Evolutionary conservation across 2,113 vertebrate genomes (phyloP).

Genomic region (Malaclemys terrapin): DNA sequence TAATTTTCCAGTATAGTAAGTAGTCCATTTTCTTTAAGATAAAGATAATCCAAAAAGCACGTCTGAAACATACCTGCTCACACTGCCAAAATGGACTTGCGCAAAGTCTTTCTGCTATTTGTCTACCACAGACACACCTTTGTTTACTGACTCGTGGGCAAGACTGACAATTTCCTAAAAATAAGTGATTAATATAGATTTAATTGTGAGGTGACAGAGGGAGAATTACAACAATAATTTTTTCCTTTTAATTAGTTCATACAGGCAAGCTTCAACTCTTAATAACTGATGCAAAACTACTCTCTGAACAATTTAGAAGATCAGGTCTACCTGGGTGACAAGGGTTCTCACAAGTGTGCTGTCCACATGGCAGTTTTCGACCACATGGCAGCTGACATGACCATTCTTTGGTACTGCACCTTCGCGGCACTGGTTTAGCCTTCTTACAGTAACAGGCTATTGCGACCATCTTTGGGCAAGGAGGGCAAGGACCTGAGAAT

Average conservation of each 20-base stretch:
- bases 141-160: slow-evolving; percentile 93
- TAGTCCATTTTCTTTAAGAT: neutral
- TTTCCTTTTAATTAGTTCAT: neutral
- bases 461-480: slow-evolving; percentile 95
- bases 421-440: slow-evolving; percentile 88
- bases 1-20: neutral
- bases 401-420: slow-evolving; percentile 96
- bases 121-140: slow-evolving; percentile 89
- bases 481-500: slow-evolving; percentile 91
- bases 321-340: slow-evolving; percentile 86
- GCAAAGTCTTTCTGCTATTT: slow-evolving; percentile 87
- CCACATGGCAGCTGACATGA: slow-evolving; percentile 86
- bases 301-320: neutral
- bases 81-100: slow-evolving; percentile 92
- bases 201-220: neutral
- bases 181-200: neutral
- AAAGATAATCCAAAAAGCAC: neutral
- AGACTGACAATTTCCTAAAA: slow-evolving; percentile 86
- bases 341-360: slow-evolving; percentile 85
- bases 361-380: slow-evolving; percentile 85
- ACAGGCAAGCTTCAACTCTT: accelerated
- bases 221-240: neutral
- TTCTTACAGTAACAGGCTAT: slow-evolving; percentile 92
- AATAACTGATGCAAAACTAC: neutral
- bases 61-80: slow-evolving; percentile 78